Evolutionary conservation across 2,113 vertebrate species (phyloP).

Genomic region (Egretta garzetta): DNA sequence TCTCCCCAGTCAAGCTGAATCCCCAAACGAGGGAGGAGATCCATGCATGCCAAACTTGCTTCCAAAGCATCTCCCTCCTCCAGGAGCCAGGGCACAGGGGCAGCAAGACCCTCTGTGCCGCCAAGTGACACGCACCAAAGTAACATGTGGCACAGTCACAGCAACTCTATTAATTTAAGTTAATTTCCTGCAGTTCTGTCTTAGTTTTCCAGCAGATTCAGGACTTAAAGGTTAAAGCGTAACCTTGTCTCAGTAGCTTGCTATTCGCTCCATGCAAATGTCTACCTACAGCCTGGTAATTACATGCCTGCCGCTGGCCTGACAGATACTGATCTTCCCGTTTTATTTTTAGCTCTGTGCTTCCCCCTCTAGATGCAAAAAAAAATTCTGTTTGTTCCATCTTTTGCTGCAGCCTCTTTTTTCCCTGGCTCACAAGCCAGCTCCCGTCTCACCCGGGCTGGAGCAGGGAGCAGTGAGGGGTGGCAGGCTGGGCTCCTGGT

Average conservation of each 20-base stretch:
- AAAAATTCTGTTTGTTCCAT: constrained; percentile 86
- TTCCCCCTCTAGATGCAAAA: constrained; percentile 88
- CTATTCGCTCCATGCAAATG: constrained; percentile 84
- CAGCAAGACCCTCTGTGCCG: background rate
- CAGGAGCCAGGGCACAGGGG: constrained; percentile 1
- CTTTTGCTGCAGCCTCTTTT: constrained; percentile 70
- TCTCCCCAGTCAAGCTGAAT: background rate
- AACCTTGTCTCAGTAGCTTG: constrained; percentile 81
- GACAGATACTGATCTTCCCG: constrained; percentile 86
- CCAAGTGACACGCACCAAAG: constrained; percentile 4
- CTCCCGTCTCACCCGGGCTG: constrained; percentile 46
- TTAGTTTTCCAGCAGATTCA: constrained; percentile 74
- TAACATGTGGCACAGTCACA: constrained; percentile 45
- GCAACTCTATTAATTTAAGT: constrained; percentile 71
- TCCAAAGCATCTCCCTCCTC: constrained; percentile 20
- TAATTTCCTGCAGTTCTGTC: constrained; percentile 75
- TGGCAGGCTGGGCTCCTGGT: background rate
- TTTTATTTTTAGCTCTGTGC: constrained; percentile 90
- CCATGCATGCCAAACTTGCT: background rate
- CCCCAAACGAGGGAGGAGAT: background rate
- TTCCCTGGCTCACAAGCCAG: constrained; percentile 59
- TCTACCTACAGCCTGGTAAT: constrained; percentile 90
- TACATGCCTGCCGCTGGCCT: constrained; percentile 87
- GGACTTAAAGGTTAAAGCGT: constrained; percentile 81
- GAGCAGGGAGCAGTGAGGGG: background rate